Evolutionary conservation across 2,888 invertebrate genomes (phyloP), one percentile per base, ranked within the genome.

Genomic region (Sylvicola cinctus): DNA sequence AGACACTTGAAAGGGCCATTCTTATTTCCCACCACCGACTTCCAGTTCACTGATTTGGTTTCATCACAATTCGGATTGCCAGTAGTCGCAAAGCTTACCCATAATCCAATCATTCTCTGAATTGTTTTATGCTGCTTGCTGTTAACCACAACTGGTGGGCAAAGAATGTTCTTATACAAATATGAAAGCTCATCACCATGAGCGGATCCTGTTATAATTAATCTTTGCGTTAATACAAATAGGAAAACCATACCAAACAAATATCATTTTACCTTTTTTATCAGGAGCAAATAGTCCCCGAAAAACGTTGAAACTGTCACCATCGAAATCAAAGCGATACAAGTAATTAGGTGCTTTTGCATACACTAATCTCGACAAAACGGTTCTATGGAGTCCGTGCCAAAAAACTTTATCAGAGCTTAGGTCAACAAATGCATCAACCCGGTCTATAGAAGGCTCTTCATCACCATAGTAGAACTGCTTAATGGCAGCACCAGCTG

Each of bases 401-500:
- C 51, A 52, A 42, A 57, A 55, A 16, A 49, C 47, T 26, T 52
- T 50, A 34, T 51, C 51, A 1, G 49, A 16, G 20, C 8, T 20
- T 6, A 20, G 8, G 20, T 20, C 20, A 20, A 20, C 8, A 8
- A 20, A 20, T 6, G 20, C 20, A 20, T 20, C 20, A 4, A 20
- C 20, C 20, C 4, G 55, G 15, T 56, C 45, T 35, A 39, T 44
- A 3, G 50, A 47, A 2, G 60, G 50, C 32, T 53, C 48, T 23
- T 55, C 49, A 7, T 60, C 52, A 2, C 55, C 59, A 41, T 59
- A 65, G 43, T 64, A 63, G 8, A 51, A 47, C 12, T 57, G 39
- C 31, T 55, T 54, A 8, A 66, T 48, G 40, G 49, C 49, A 3
- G 50, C 44, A 2, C 61, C 63, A 23, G 58, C 49, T 7, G 44